Base-by-base conservation (phyloP, 2,113 vertebrate genomes). In the Cavia aperea region DNA sequence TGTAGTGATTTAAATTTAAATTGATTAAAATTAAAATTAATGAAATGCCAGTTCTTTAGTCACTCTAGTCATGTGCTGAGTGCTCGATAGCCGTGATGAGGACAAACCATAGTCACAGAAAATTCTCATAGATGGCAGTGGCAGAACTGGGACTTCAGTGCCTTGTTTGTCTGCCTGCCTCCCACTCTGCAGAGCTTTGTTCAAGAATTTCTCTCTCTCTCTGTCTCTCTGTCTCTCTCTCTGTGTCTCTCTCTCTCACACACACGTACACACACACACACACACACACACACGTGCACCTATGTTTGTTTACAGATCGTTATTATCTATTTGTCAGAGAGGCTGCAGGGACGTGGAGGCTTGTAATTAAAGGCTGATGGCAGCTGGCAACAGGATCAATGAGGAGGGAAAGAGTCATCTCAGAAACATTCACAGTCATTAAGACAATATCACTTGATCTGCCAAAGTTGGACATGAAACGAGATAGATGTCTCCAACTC, bases 301-400 rank as follows among this genome's bases (percentile, higher is more conserved):
- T 33, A n/a, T 72, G 58, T 94, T 91, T 95, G 88, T 84, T 95
- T 86, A 81, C 81, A 89, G 89, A 86, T 92, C 81, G 73, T 91
- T 91, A 94, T 94, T 70, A 81, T 81, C 93, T 95, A 51, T 75
- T 84, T 92, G 93, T 89, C 94, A 91, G 93, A 62, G 84, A 93
- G 31, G 77, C 54, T 39, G 33, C 51, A 49, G 46, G 58, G 54
- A 62, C 62, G 36, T 4, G n/a, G 89, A 93, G 93, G 11, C 66
- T 86, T 81, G 60, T 66, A 93, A 94, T 95, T 84, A 95, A 93
- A 90, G 81, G n/a, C 70, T 73, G 81, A 84, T 15, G 62, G 54
- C 68, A 77, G 89, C 91, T 88, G 87, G 89, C 75, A 58, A 92
- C 88, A n/a, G 4, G 78, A 91, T 96, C 92, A 46, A 88, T 93